Percentiles rank a stretch among this genome's conserved stretches.
phyloP scores from a whole-genome alignment of 2,797 vertebrate species.

The Molossus alvarezi region DNA sequence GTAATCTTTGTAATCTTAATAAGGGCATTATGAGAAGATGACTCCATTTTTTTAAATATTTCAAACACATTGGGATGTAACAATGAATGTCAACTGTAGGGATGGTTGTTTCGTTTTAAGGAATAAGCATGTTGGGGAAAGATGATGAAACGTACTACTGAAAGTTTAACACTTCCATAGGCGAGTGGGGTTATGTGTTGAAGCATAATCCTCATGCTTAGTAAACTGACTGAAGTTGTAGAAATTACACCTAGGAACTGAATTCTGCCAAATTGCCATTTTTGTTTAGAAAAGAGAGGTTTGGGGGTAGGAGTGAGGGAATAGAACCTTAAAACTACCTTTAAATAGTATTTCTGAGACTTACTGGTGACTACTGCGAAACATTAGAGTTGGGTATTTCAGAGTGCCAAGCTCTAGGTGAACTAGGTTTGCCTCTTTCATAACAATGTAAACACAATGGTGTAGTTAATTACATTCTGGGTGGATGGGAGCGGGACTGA shows the following conservation, averaged over 20 bases:
- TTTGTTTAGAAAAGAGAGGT: constrained; percentile 69
- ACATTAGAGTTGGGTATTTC: constrained; percentile 47
- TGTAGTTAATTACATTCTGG: constrained; percentile 72
- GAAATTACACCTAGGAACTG: constrained; percentile 69
- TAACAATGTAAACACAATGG: constrained; percentile 74
- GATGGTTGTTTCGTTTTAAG: constrained; percentile 86
- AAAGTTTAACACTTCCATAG: constrained; percentile 85
- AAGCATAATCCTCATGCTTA: constrained; percentile 82
- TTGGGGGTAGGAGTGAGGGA: constrained; percentile 58
- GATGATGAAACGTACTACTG: constrained; percentile 86
- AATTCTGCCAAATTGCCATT: constrained; percentile 80
- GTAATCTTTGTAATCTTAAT: constrained; percentile 90
- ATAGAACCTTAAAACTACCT: constrained; percentile 62
- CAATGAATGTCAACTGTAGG: constrained; percentile 84
- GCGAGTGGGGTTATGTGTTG: constrained; percentile 85
- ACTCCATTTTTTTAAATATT: constrained; percentile 89
- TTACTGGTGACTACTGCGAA: constrained; percentile 66
- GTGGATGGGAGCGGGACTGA: constrained; percentile 74
- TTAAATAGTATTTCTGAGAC: constrained; percentile 35
- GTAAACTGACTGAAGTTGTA: constrained; percentile 79
- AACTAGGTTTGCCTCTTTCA: constrained; percentile 78
- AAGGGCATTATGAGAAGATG: constrained; percentile 92
- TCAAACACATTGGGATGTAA: constrained; percentile 86
- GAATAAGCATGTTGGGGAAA: constrained; percentile 73
- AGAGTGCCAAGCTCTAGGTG: constrained; percentile 76